phyloP scores from a whole-genome alignment of 2,888 invertebrate species.

The Conus canariensis region DNA sequence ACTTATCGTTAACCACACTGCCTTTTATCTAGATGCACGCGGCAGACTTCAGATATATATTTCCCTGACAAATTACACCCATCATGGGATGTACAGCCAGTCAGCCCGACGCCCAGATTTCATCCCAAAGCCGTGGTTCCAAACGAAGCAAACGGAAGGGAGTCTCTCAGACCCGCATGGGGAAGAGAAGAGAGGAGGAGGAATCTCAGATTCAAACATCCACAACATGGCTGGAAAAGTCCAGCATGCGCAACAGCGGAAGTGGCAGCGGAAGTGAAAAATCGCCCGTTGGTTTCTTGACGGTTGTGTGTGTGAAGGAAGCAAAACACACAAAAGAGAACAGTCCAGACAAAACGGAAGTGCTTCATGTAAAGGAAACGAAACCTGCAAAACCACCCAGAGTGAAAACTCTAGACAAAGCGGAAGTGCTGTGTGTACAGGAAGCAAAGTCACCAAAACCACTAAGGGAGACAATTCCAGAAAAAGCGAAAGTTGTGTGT shows the following conservation, averaged over 20 bases:
- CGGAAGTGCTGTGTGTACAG: background rate
- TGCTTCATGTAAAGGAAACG: background rate
- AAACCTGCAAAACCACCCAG: background rate
- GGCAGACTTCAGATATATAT: too few relatives aligned
- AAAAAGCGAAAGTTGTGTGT: background rate
- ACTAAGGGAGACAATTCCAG: background rate
- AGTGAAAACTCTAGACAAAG: background rate
- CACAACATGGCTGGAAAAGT: constrained; percentile 17
- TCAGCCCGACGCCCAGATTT: background rate
- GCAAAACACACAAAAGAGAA: background rate
- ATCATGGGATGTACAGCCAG: constrained; percentile 16
- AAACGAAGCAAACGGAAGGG: background rate
- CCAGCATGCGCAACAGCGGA: constrained; percentile 14
- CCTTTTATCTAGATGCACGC: too few relatives aligned
- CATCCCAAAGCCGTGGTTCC: background rate
- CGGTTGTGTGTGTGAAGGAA: constrained; percentile 13
- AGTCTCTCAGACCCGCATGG: background rate
- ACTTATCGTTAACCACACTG: background rate
- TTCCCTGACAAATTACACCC: too few relatives aligned
- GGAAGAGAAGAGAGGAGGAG: background rate
- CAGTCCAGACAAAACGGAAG: background rate
- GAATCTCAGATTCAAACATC: constrained; percentile 12
- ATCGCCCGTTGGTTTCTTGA: background rate
- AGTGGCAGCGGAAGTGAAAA: background rate
- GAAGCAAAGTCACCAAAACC: background rate